Percentiles rank a stretch among this genome's conserved stretches.
Conservation (phyloP, 53 echinoderm and acorn worm genomes). For the Actinopyga echinites region DNA sequence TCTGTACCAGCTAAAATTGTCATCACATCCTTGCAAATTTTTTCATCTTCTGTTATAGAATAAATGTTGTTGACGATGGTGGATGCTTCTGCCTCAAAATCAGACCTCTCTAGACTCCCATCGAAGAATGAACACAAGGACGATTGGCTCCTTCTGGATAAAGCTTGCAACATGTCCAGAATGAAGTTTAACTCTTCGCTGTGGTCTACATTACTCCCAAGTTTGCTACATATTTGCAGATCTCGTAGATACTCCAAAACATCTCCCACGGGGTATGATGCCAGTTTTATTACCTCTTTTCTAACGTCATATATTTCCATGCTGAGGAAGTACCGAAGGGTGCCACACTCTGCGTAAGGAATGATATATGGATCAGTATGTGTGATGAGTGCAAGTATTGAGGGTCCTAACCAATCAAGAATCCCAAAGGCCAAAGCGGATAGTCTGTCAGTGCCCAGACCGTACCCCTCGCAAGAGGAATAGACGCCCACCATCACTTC, state of each 20-base stretch:
- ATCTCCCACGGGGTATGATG: constrained; percentile 2
- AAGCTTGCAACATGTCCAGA: constrained; percentile 6
- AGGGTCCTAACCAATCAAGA: constrained; percentile 10
- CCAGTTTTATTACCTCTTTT: background rate
- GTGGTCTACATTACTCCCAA: background rate
- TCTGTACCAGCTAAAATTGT: background rate
- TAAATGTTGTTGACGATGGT: background rate
- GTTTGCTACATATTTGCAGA: constrained; percentile 8
- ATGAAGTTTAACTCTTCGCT: background rate
- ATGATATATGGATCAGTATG: background rate
- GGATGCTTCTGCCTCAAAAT: background rate
- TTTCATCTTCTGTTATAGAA: background rate
- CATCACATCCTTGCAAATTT: background rate
- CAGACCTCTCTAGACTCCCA: background rate
- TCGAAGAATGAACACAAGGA: constrained; percentile 3
- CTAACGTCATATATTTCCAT: background rate
- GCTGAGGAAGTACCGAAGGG: background rate
- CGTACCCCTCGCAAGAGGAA: constrained; percentile 15
- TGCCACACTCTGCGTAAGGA: background rate
- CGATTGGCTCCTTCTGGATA: background rate
- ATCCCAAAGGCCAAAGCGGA: background rate
- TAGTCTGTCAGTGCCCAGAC: constrained; percentile 3
- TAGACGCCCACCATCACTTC: background rate
- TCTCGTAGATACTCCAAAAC: background rate
- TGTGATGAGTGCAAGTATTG: background rate